These are phyloP conservation scores for Rhynchonema sp. DNA, from an alignment of 2,888 invertebrate genomes.

Conservation along the genomic window DNA sequence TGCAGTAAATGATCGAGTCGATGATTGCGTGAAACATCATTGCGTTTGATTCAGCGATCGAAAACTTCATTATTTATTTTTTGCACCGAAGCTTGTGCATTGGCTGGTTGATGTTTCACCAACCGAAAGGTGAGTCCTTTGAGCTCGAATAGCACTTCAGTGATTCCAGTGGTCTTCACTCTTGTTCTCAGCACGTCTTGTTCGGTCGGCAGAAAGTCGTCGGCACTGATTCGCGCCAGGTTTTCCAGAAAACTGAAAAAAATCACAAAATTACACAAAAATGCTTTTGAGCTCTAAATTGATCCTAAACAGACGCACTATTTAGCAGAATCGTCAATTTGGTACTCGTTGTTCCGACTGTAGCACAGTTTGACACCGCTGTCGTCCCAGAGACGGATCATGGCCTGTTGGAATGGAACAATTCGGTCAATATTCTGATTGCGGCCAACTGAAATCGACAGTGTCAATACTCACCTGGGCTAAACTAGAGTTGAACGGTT, in stretches of 20 bases:
- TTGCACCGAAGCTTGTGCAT: no score
- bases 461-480: no score
- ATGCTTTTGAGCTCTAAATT: neutral
- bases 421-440: no score
- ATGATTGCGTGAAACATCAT: no score
- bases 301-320: constrained; percentile 49
- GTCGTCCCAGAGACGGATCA: constrained; percentile 97
- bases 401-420: no score
- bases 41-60: no score
- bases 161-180: constrained; percentile 99
- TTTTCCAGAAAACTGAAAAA: constrained; percentile 82
- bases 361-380: constrained; percentile 95
- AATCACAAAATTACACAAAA: neutral
- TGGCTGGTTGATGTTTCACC: no score
- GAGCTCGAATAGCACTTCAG: constrained; percentile 98
- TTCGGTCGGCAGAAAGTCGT: constrained; percentile 96
- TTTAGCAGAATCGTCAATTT: constrained; percentile 99
- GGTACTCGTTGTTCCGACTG: constrained; percentile 97
- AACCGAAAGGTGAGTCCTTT: constrained; percentile 99
- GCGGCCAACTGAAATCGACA: no score
- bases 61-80: no score
- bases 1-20: no score
- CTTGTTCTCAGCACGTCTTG: constrained; percentile 96
- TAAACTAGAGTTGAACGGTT: neutral
- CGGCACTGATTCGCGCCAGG: constrained; percentile 89